Evolutionary conservation across 2,797 vertebrate species (phyloP).

Genomic region (Brachymystax lenok): DNA sequence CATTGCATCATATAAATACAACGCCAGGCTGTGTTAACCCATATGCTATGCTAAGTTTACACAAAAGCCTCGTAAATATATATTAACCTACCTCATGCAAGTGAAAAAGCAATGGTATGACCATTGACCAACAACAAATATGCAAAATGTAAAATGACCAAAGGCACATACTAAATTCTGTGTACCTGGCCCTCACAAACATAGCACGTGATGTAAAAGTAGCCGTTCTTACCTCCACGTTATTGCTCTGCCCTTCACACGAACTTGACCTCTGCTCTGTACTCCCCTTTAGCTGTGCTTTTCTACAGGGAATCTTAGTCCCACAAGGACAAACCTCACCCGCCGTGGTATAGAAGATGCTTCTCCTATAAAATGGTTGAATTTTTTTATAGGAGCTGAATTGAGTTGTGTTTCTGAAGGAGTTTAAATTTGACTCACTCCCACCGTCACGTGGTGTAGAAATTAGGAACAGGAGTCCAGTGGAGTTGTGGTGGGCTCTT

Average conservation of each 20-base stretch:
- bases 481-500: conserved; percentile 67
- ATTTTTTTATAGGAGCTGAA: conserved; percentile 73
- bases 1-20: no score
- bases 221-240: conserved; percentile 65
- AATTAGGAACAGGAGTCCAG: conserved; percentile 82
- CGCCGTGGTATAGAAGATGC: conserved; percentile 57
- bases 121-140: neutral
- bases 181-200: conserved; percentile 2
- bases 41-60: no score
- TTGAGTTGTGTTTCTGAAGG: conserved; percentile 75
- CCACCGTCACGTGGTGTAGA: conserved; percentile 83
- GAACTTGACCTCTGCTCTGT: conserved; percentile 49
- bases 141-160: neutral
- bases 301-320: conserved; percentile 43
- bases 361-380: conserved; percentile 65
- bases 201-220: conserved; percentile 41
- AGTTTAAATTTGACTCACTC: conserved; percentile 85
- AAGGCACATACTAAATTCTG: neutral
- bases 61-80: no score
- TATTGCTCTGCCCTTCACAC: conserved; percentile 33
- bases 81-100: neutral
- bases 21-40: no score
- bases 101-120: neutral
- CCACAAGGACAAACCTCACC: conserved; percentile 50
- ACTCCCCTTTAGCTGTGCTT: conserved; percentile 42